A percentile compares a stretch with the other conserved stretches of the same genome.
Conservation (phyloP, 1,140 invertebrate genomes). For the Drosophila repleta region DNA sequence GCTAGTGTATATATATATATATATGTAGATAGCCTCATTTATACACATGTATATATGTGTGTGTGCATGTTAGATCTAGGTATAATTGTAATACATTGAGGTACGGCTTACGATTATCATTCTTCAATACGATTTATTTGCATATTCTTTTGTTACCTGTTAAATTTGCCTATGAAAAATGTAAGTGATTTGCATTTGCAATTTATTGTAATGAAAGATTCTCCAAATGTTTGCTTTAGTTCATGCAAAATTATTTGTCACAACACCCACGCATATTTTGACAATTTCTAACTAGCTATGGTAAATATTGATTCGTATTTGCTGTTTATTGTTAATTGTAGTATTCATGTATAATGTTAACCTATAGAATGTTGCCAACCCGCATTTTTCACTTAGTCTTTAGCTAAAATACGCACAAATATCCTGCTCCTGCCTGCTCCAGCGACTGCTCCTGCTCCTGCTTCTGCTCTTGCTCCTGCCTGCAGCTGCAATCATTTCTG, state of each 20-base stretch:
- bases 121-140: slow-evolving; percentile 65
- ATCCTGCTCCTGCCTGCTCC: neutral
- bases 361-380: slow-evolving; percentile 72
- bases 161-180: slow-evolving; percentile 28
- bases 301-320: slow-evolving; percentile 43
- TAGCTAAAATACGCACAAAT: slow-evolving; percentile 29
- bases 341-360: slow-evolving; percentile 72
- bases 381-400: slow-evolving; percentile 55
- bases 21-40: too few relatives aligned
- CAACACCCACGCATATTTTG: slow-evolving; percentile 61
- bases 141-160: slow-evolving; percentile 40
- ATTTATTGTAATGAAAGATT: slow-evolving; percentile 40
- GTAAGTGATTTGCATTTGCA: slow-evolving; percentile 41
- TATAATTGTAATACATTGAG: slow-evolving; percentile 67
- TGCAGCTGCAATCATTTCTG: slow-evolving; percentile 20
- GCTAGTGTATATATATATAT: slow-evolving; percentile 16
- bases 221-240: slow-evolving; percentile 5
- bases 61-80: slow-evolving; percentile 6
- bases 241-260: slow-evolving; percentile 76
- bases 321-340: slow-evolving; percentile 9
- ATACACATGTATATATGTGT: too few relatives aligned
- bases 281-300: slow-evolving; percentile 63
- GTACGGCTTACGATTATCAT: slow-evolving; percentile 82
- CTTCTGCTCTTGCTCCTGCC: neutral
- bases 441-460: neutral